Evolutionary conservation across 2,888 invertebrate species (phyloP), one percentile per base, ranked within the genome.

Genomic region (Pristionchus mayeri): DNA sequence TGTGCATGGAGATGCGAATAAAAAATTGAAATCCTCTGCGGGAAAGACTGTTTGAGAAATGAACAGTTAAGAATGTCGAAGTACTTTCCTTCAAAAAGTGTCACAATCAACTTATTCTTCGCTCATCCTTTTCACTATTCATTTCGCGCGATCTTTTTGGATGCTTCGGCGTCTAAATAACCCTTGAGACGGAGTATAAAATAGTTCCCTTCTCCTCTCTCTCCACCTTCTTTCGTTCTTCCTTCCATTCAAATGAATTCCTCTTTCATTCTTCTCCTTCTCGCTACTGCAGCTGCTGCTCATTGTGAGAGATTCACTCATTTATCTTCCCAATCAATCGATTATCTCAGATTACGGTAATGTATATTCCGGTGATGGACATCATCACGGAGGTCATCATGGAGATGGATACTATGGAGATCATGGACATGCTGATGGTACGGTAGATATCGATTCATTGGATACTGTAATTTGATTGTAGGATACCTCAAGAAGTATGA

Each of bases 381-480:
- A 67, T 37, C 60, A 60, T 30, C 30, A 60, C 30, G 60, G 60
- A 60, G 60, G 27, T 6, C 67, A 67, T 37, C 67, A 67, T 67
- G 67, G 67, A 67, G 67, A 67, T 67, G 67, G 67, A 67, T 67
- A 67, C 16, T 67, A 67, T 67, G 67, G 67, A 67, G 67, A 67
- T 67, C 67, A 67, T 37, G 67, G 67, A 37, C 67, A 67, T 67
- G 67, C 67, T 67, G 67, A 67, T 67, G 67, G 67, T 67, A 67
- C 67, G 67, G 67, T 67, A 60, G 30, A 21, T 60, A 60, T 60
- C 34, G 60, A 60, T 60, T 60, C 30, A 60, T 60, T 27, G 30
- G 60, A 60, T 60, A 30, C 60, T 1, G 60, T 60, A 60, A 30
- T 4, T 30, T 7, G 9, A 60, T 60, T 60, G 27, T 30, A 60